A percentile compares a stretch with the other conserved stretches of the same genome.
Evolutionary conservation across 2,113 vertebrate genomes (phyloP).

Genomic region (Xerus inauris): DNA sequence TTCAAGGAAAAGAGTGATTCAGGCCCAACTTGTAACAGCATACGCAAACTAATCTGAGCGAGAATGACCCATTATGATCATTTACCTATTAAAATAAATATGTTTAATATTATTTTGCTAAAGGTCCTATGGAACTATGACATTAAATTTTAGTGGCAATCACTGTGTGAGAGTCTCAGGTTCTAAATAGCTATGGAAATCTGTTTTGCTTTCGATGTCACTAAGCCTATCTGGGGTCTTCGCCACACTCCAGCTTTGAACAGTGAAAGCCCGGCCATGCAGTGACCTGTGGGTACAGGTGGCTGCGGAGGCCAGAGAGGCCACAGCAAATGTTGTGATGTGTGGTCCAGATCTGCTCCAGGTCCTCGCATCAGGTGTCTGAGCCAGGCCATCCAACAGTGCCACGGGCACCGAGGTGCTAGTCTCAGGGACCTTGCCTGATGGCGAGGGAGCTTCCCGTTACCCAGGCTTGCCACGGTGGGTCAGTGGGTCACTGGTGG

Average conservation of each 20-base stretch:
- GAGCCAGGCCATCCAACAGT: background rate
- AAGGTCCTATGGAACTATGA: background rate
- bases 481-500: too few species aligned
- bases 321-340: fast-evolving
- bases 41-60: background rate
- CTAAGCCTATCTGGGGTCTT: background rate
- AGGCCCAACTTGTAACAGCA: background rate
- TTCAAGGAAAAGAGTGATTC: background rate
- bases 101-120: background rate
- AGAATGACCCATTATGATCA: background rate
- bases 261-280: too few species aligned
- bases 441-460: background rate
- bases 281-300: too few species aligned
- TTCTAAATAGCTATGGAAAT: background rate
- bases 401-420: background rate
- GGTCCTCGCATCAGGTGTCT: too few species aligned
- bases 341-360: too few species aligned
- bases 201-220: background rate
- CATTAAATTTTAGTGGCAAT: background rate
- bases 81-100: background rate
- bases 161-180: background rate
- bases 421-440: background rate
- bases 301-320: too few species aligned
- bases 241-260: background rate
- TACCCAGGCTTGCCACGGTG: background rate